Base-by-base conservation (phyloP, 2,113 vertebrate species). In the Phoxinus phoxinus region DNA sequence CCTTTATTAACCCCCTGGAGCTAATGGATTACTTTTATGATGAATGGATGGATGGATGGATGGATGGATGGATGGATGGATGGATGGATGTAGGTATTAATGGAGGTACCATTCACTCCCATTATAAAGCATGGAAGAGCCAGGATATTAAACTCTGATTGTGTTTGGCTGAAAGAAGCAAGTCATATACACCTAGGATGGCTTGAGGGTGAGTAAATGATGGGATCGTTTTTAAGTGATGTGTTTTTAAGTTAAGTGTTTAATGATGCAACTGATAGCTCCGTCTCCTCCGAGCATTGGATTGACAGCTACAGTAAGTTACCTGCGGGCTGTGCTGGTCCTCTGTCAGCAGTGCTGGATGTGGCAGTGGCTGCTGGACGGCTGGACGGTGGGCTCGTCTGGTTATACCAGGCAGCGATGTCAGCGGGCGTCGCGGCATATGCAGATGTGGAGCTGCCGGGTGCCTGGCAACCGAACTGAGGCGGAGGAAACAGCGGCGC, bases 401-500 rank as follows among this genome's bases (percentile, higher is more conserved):
- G 87, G n/a, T 86, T 71, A 63, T 89, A 89, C 91, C 92, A 91
- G 87, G 46, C 76, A 1, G 89, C 51, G 10, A 88, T 44, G 72
- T 93, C 92, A 2, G 63, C 72, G 21, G 87, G n/a, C 1, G 84
- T 83, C 6, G 86, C 81, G 4, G 44, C 58, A 48, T 83, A 77
- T 27, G 88, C 30, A 87, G 86, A 87, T 91, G 79, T 89, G 90
- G 56, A 87, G 93, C 85, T 90, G 92, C 32, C 51, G 35, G 83
- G 8, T 19, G 79, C 25, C 80, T 69, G 86, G 83, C 56, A 84
- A 12, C 76, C 76, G 2, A 35, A 37, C 58, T 71, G 87, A 6
- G 37, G 67, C 1, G 69, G 89, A 89, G 93, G 74, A 89, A 92
- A 56, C 85, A 94, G 87, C 90, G 93, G 46, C 87, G 94, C 79